Evolutionary conservation across 1,140 invertebrate genomes (phyloP), one percentile per base, ranked within the genome.

Genomic region (Ylistrum balloti): DNA sequence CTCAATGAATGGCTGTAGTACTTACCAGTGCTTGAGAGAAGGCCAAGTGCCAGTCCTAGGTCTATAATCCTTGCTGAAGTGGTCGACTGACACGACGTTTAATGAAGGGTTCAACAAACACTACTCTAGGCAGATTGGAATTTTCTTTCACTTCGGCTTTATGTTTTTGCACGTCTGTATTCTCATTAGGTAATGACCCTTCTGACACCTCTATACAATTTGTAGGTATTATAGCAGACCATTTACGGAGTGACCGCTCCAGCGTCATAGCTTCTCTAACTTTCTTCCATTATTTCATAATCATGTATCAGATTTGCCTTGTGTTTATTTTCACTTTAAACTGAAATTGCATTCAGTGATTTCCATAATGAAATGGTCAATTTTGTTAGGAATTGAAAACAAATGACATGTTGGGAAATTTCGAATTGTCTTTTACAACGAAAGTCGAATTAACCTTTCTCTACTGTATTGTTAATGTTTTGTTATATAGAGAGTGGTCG

Each of bases 81-180:
- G 88, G 86, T 33, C 56, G 89, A 89, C 90, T 92, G 91, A 92
- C 91, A 92, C 91, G 85, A 87, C 32, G 33, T 32, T 88, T 91
- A 91, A 91, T 90, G 89, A 90, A 86, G 89, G 86, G 87, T 48
- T 90, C 90, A 86, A 85, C 86, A 90, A 90, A 90, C 90, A 88
- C 34, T 74, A 74, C 56, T 74, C 56, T 74, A 74, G 56, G 56
- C 56, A 74, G 56, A 74, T 74, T 74, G 56, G 56, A n/a, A 74
- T 74, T 74, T n/a, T 28, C n/a, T 74, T 74, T 74, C 56, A 74
- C 56, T 17, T 74, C 56, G 56, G 56, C 56, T 74, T 74, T 74
- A 74, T 74, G 45, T 48, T 48, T 74, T 74, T 74, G 56, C 56
- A 74, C 56, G 56, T 74, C 56, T 74, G 56, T 74, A n/a, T 74